A percentile compares a stretch with the other conserved stretches of the same genome.
These are phyloP conservation scores for Schizaphis graminum DNA, from an alignment of 2,888 invertebrate species.

Conservation along the genomic window DNA sequence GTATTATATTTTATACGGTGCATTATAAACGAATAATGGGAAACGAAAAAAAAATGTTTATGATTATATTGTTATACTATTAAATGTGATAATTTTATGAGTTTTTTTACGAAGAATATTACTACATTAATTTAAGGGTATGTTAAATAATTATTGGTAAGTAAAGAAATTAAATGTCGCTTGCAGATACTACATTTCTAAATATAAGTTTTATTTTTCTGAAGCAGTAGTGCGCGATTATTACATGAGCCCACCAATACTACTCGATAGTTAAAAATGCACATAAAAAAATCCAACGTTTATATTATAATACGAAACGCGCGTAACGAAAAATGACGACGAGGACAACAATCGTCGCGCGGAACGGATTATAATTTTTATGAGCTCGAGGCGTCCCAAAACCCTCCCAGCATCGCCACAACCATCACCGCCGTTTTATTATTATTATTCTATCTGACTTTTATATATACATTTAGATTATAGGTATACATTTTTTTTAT, in stretches of 20 bases:
- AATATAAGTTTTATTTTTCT: background rate
- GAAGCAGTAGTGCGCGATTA: background rate
- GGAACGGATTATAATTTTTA: slow-evolving; percentile 51
- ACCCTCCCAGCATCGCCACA: background rate
- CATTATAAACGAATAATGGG: background rate
- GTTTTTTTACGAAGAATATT: background rate
- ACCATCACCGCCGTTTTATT: background rate
- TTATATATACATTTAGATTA: slow-evolving; percentile 9
- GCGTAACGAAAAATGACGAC: slow-evolving; percentile 33
- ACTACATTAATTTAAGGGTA: background rate
- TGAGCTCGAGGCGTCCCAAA: slow-evolving; percentile 13
- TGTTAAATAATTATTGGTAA: background rate
- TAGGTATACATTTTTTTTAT: background rate
- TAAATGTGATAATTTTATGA: background rate
- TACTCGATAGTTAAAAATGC: background rate
- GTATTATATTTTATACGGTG: background rate
- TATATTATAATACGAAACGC: background rate
- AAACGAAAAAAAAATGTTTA: background rate
- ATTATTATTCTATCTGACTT: background rate
- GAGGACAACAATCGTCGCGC: slow-evolving; percentile 26
- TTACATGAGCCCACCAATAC: slow-evolving; percentile 3
- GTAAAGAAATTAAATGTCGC: background rate
- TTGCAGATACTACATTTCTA: background rate
- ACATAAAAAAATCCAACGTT: background rate
- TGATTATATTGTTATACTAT: background rate